Evolutionary conservation across 2,888 invertebrate genomes (phyloP), one percentile per base, ranked within the genome.

Genomic region (Drosophila emarginata): DNA sequence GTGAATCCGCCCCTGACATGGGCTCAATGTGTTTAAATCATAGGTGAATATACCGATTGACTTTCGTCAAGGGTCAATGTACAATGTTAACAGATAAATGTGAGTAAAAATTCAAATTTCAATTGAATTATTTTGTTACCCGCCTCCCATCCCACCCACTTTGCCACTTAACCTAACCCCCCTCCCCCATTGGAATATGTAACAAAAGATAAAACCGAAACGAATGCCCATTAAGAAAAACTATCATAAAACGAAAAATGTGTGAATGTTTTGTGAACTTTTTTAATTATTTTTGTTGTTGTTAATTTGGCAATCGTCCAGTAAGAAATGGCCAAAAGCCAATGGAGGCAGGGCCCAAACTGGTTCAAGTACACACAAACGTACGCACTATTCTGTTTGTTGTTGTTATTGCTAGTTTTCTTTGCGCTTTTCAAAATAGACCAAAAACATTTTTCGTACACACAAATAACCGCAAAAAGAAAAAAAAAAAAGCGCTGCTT

Each of bases 311-410:
- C 86, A 85, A 67, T 9, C 28, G 75, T 79, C 80, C 77, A 86
- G 67, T 58, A 45, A 45, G 18, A 54, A 54, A 36, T 53, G 15
- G 45, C 59, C 59, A 45, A 68, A 57, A 64, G 67, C 70, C 65
- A 78, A 80, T 81, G 85, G 82, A 76, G 75, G 71, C 66, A 78
- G 66, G 67, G 72, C 61, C 78, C 65, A 74, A 85, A 85, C 78
- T 85, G 60, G 72, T 72, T 71, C 58, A 67, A 66, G 66, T 59
- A 66, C 64, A 45, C 50, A 66, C 64, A 52, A 32, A 26, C 36
- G 51, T 51, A 39, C 37, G 63, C 21, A 53, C 52, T 14, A 36
- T 45, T 28, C 6, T 12, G 26, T 11, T 14, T 54, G 11, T 50
- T 50, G 50, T 52, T 32, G 5, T 32, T 32, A 11, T 36, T 36